Base-by-base conservation (phyloP, 2,888 invertebrate species). In the Drosophila paranaensis region DNA sequence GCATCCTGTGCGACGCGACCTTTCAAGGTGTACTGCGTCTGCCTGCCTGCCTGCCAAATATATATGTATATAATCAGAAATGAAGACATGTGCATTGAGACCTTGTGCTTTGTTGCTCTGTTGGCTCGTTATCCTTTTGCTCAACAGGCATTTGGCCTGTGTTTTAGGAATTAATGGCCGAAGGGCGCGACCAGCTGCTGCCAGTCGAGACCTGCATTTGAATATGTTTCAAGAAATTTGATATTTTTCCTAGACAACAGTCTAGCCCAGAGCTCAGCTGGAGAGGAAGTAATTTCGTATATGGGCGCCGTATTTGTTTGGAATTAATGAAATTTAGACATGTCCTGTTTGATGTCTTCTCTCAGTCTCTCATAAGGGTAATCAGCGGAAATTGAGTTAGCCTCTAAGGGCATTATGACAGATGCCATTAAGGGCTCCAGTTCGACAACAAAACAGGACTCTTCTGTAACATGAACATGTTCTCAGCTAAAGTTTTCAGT, bases 241-340 rank as follows among this genome's bases (percentile, higher is more conserved):
- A 88, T 88, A 82, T 81, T 85, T 88, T 16, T 78, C 51, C 57
- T 71, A 68, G 67, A 71, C 76, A 45, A 45, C 72, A 33, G 20
- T 48, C 60, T 50, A 57, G 54, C 20, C 3, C 27, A n/a, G 37
- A 20, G 13, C 40, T 64, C 56, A 37, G 67, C 42, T 51, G 60
- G 30, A 78, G 67, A 85, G 88, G 84, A 85, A 88, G 85, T 83
- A 82, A 80, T 78, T 88, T 74, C 74, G 53, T 60, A 77, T 86
- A 81, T 86, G 86, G 83, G 81, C 79, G 83, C 74, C 83, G 56
- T 79, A 71, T 88, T 85, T 85, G 85, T 85, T 85, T 82, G 85
- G 81, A 82, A 85, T 82, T 88, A 85, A 85, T 85, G 85, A 81
- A 88, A 85, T 85, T 85, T 88, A 85, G 85, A 85, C 84, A 48